A percentile compares a stretch with the other conserved stretches of the same genome.
Conservation (phyloP, 2,113 vertebrate species). For the Embiotoca jacksoni region DNA sequence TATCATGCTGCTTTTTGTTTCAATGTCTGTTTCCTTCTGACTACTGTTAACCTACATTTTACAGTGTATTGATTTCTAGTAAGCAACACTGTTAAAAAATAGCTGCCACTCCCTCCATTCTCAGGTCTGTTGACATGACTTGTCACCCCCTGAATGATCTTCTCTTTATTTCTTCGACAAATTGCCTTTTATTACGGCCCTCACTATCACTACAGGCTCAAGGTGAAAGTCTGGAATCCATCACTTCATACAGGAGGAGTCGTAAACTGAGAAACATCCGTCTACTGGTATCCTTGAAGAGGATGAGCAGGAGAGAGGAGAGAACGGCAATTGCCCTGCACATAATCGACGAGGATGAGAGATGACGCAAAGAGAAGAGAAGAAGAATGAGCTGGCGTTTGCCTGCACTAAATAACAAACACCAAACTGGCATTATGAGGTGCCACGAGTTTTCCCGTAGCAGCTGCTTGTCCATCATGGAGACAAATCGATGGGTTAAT, state of each 20-base stretch:
- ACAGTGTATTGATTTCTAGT: not conserved
- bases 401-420: constrained; percentile 39
- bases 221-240: not conserved
- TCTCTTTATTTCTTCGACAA: not conserved
- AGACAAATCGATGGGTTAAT: constrained; percentile 37
- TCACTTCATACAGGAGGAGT: constrained; percentile 11
- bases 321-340: not conserved
- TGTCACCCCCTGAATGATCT: not conserved
- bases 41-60: not conserved
- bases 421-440: constrained; percentile 7
- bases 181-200: constrained; percentile 20
- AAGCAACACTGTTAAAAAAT: not conserved
- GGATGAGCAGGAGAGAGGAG: not conserved
- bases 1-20: not conserved
- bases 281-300: constrained; percentile 20
- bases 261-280: constrained; percentile 18
- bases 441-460: constrained; percentile 15
- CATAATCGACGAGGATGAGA: constrained; percentile 3
- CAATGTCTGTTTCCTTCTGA: not conserved
- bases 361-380: constrained; percentile 1
- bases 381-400: not conserved
- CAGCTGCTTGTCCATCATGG: constrained; percentile 54
- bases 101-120: not conserved
- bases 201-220: not conserved
- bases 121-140: not conserved